Conservation (phyloP, 2,888 invertebrate genomes). For the Acrobasis consociella region DNA sequence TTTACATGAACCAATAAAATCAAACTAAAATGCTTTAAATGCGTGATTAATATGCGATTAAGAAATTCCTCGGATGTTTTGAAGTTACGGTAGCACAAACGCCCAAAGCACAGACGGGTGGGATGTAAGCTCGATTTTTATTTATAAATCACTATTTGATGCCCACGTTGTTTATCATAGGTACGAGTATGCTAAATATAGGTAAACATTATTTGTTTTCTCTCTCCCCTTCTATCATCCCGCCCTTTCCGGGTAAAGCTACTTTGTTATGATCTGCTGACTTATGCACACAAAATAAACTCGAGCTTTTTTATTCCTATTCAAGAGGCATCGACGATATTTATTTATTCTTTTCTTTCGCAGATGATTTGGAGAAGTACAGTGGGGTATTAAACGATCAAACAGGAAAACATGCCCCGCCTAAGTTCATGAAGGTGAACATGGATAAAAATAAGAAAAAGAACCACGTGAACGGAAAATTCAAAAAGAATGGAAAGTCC, state of each 20-base stretch:
- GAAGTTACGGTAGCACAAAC: no score
- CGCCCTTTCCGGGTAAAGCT: slow-evolving; percentile 60
- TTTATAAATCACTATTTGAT: neutral
- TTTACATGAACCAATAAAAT: no score
- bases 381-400: slow-evolving; percentile 23
- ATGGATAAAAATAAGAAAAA: slow-evolving; percentile 79
- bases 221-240: slow-evolving; percentile 48
- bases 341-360: slow-evolving; percentile 38
- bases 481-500: slow-evolving; percentile 70
- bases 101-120: no score
- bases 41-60: no score
- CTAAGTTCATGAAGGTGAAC: slow-evolving; percentile 44
- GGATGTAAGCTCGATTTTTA: neutral
- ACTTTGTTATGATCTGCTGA: slow-evolving; percentile 52
- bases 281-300: slow-evolving; percentile 43
- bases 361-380: slow-evolving; percentile 45
- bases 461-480: slow-evolving; percentile 71
- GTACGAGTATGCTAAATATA: slow-evolving; percentile 45
- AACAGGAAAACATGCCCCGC: slow-evolving; percentile 37
- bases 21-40: no score
- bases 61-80: no score
- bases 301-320: slow-evolving; percentile 35
- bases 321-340: slow-evolving; percentile 31
- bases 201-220: slow-evolving; percentile 42
- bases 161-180: slow-evolving; percentile 7